A percentile compares a stretch with the other conserved stretches of the same genome.
Conservation (phyloP, 2,888 invertebrate genomes). For the Hecatera dysodea region DNA sequence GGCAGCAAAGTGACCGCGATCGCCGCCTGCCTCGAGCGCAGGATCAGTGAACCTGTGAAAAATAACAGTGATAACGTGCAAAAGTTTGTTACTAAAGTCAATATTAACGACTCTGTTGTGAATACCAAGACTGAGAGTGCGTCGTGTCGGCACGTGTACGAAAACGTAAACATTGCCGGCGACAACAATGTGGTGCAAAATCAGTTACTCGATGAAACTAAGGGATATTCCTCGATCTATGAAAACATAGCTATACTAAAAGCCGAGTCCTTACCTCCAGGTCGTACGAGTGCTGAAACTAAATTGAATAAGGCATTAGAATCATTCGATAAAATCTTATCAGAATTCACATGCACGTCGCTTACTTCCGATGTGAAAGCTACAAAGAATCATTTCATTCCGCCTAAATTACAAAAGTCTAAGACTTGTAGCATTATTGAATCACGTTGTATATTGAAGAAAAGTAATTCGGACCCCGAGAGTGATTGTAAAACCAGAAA, state of each 20-base stretch:
- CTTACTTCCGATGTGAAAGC: conserved; percentile 74
- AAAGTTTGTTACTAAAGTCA: conserved; percentile 76
- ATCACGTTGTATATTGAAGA: conserved; percentile 92
- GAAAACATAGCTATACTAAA: conserved; percentile 88
- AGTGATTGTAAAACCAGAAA: conserved; percentile 78
- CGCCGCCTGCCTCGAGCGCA: conserved; percentile 87
- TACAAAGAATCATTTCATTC: conserved; percentile 77
- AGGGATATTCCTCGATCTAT: conserved; percentile 87
- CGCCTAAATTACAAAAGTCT: conserved; percentile 92
- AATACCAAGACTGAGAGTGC: conserved; percentile 74
- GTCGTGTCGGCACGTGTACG: conserved; percentile 82
- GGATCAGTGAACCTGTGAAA: conserved; percentile 82
- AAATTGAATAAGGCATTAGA: conserved; percentile 87
- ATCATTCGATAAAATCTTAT: conserved; percentile 88
- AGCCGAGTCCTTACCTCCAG: conserved; percentile 59
- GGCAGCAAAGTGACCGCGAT: conserved; percentile 88
- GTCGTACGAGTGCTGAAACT: conserved; percentile 74
- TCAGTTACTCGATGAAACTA: conserved; percentile 82
- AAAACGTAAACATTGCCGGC: conserved; percentile 86
- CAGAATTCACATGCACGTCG: conserved; percentile 83
- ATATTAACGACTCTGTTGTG: conserved; percentile 78
- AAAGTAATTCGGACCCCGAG: conserved; percentile 88
- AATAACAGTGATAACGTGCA: conserved; percentile 82
- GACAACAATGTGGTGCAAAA: conserved; percentile 73
- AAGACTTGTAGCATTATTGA: conserved; percentile 93